phyloP scores from a whole-genome alignment of 2,888 invertebrate species.

The Nemotelus pantherinus region DNA sequence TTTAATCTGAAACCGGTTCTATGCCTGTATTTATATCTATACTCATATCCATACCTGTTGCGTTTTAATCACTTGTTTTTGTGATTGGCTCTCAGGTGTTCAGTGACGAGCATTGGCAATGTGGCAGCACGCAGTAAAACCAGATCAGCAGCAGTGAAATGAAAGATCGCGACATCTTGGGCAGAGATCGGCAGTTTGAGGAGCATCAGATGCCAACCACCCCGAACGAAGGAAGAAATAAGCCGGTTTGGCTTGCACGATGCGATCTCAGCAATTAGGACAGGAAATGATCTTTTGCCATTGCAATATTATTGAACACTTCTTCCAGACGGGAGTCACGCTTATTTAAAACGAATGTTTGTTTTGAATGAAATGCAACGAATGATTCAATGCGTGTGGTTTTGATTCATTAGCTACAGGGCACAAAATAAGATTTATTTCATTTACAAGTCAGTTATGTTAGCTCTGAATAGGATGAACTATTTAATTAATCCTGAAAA shows the following conservation, averaged over 20 bases:
- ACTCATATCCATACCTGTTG: constrained; percentile 5
- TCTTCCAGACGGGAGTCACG: not conserved
- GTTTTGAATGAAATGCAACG: no score
- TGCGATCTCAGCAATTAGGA: constrained; percentile 28
- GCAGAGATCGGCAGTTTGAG: not conserved
- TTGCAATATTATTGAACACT: not conserved
- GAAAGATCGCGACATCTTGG: not conserved
- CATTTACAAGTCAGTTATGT: no score
- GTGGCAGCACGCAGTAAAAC: constrained; percentile 20
- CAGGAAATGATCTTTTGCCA: constrained; percentile 23
- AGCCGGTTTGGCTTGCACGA: not conserved
- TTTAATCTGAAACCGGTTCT: constrained; percentile 18
- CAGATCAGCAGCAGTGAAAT: constrained; percentile 15
- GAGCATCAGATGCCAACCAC: not conserved
- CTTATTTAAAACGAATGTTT: no score
- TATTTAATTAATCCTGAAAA: no score
- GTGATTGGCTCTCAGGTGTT: constrained; percentile 15
- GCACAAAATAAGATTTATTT: no score
- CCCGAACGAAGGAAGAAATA: not conserved
- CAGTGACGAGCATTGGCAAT: constrained; percentile 9
- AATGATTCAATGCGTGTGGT: no score
- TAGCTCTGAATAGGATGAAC: no score
- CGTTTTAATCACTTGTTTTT: constrained; percentile 21
- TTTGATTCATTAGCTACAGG: no score
- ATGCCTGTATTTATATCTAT: not conserved